Conservation (phyloP, 2,113 vertebrate species). For the Cygnus atratus region DNA sequence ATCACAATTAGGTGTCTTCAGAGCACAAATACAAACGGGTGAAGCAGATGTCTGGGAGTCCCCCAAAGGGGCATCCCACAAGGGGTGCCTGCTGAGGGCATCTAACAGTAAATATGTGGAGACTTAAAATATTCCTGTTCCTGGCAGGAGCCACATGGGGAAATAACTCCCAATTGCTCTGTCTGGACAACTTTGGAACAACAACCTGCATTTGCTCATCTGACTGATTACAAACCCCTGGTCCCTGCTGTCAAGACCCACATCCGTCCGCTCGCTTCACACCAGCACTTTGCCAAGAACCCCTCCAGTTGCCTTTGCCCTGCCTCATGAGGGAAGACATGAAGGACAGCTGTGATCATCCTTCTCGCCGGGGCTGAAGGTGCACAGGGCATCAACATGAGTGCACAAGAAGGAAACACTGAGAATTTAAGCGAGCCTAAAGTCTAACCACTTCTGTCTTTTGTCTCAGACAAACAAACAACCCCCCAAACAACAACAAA, state of each 20-base stretch:
- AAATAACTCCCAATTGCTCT: not conserved
- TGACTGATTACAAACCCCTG: not conserved
- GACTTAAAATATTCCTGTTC: not conserved
- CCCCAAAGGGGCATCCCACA: not conserved
- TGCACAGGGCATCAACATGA: not conserved
- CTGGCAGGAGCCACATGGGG: not conserved
- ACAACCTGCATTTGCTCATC: not conserved
- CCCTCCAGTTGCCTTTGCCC: not conserved
- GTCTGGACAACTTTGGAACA: not conserved
- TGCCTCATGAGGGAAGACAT: not conserved
- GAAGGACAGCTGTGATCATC: not conserved
- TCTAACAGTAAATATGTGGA: not conserved
- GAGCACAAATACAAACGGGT: not conserved
- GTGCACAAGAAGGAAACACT: not conserved
- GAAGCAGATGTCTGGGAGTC: not conserved
- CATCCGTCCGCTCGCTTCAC: not conserved
- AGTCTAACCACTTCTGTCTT: not conserved
- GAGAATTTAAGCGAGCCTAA: not conserved
- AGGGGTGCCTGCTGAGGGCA: not conserved
- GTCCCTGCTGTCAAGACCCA: not conserved
- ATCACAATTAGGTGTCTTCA: not conserved
- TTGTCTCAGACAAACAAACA: too few species aligned
- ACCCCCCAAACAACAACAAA: too few species aligned
- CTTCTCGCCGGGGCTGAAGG: accelerated
- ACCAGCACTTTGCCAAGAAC: not conserved